These are phyloP conservation scores for Babyrousa celebensis DNA, from an alignment of 2,797 vertebrate species.

Conservation along the genomic window DNA sequence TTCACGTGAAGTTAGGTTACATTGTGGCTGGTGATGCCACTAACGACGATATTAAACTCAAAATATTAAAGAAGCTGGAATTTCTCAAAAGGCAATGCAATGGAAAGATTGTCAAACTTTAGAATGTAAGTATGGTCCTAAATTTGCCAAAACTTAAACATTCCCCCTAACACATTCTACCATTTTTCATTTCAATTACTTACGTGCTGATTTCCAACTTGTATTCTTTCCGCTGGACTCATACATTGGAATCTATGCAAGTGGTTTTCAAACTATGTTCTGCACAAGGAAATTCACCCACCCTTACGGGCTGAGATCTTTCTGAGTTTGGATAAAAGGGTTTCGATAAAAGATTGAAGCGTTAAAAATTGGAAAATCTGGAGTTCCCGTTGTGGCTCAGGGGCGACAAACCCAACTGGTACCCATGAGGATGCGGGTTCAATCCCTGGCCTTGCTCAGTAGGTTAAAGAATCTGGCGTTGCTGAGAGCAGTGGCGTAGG, in stretches of 20 bases:
- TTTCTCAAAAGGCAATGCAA: constrained; percentile 54
- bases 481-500: too few relatives aligned
- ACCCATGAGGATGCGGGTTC: too few relatives aligned
- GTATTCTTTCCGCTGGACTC: constrained; percentile 5
- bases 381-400: too few relatives aligned
- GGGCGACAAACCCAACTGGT: too few relatives aligned
- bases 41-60: constrained; percentile 52
- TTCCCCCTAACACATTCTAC: background rate
- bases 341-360: constrained; percentile 25
- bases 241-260: background rate
- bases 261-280: constrained; percentile 44
- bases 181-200: constrained; percentile 49
- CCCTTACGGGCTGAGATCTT: background rate
- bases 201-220: constrained; percentile 20
- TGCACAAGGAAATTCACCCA: background rate
- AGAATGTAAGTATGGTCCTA: constrained; percentile 2
- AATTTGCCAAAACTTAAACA: constrained; percentile 24
- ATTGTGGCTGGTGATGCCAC: background rate
- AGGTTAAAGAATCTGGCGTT: too few relatives aligned
- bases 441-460: too few relatives aligned
- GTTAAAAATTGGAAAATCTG: background rate
- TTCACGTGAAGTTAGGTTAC: constrained; percentile 4
- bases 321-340: background rate
- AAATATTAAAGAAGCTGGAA: constrained; percentile 32
- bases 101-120: background rate